These are phyloP conservation scores for Meloidogyne chitwoodi DNA, from an alignment of 1,140 invertebrate species.

Conservation along the genomic window DNA sequence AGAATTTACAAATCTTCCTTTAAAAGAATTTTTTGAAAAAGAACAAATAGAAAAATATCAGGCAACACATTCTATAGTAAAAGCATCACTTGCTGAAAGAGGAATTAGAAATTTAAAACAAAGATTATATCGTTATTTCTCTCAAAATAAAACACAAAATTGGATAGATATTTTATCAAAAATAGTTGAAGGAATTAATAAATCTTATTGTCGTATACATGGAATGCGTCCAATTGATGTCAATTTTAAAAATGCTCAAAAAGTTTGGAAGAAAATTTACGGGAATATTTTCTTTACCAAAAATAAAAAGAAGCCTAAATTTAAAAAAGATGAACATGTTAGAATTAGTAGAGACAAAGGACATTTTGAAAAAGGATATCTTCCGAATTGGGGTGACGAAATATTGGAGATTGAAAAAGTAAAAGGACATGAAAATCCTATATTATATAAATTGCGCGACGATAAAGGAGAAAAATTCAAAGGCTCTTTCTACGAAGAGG, in stretches of 20 bases:
- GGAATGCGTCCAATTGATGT: not conserved
- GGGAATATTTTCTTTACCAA: not conserved
- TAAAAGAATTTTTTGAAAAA: not conserved
- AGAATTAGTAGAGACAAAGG: too few relatives aligned
- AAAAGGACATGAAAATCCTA: not conserved
- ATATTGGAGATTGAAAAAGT: too few relatives aligned
- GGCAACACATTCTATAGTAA: not conserved
- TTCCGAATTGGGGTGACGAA: too few relatives aligned
- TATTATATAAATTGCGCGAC: not conserved
- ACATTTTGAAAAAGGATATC: too few relatives aligned
- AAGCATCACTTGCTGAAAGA: conserved; percentile 32
- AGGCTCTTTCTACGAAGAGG: conserved; percentile 3
- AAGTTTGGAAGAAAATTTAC: not conserved
- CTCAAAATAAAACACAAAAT: not conserved
- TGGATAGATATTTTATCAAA: not conserved
- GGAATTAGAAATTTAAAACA: too few relatives aligned
- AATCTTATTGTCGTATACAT: not conserved
- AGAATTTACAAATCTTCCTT: too few relatives aligned
- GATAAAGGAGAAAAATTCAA: conserved; percentile 1
- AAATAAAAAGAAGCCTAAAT: not conserved
- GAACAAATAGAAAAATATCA: not conserved
- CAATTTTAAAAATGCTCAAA: not conserved
- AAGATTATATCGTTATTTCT: too few relatives aligned
- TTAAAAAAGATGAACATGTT: too few relatives aligned
- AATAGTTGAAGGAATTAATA: conserved; percentile 18